These are phyloP conservation scores for Phyto melanocephala DNA, from an alignment of 2,888 invertebrate species.

Conservation along the genomic window DNA sequence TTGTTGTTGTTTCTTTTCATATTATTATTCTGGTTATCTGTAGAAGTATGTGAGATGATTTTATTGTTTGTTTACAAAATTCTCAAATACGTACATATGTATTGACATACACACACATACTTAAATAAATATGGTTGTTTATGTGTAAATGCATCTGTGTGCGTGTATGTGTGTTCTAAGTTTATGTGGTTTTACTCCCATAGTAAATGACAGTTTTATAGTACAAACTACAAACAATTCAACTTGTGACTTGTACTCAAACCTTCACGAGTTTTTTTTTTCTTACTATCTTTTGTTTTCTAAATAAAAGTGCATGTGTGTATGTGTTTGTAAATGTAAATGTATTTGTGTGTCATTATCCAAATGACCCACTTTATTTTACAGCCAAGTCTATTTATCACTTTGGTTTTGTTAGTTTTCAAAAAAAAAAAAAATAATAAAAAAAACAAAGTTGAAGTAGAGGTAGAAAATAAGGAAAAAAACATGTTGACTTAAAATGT, in stretches of 20 bases:
- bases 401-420: constrained; percentile 61
- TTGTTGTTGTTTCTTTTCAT: neutral
- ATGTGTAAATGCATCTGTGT: neutral
- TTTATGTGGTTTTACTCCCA: constrained; percentile 55
- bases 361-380: constrained; percentile 69
- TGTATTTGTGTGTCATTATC: constrained; percentile 60
- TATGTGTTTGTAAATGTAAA: neutral
- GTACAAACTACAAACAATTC: constrained; percentile 53
- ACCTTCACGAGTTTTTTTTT: neutral
- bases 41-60: neutral
- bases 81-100: too few species aligned
- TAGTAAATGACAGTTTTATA: constrained; percentile 58
- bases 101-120: neutral
- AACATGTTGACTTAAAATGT: constrained; percentile 57
- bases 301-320: constrained; percentile 18
- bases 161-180: constrained; percentile 12
- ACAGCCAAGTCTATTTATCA: constrained; percentile 71
- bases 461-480: neutral
- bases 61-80: neutral
- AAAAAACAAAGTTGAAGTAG: neutral
- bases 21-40: constrained; percentile 3
- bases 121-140: neutral
- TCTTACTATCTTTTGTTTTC: neutral
- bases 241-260: constrained; percentile 49
- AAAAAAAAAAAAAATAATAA: constrained; percentile 3